These are phyloP conservation scores for Edolisoma coerulescens DNA, from an alignment of 2,113 vertebrate species.

Conservation along the genomic window DNA sequence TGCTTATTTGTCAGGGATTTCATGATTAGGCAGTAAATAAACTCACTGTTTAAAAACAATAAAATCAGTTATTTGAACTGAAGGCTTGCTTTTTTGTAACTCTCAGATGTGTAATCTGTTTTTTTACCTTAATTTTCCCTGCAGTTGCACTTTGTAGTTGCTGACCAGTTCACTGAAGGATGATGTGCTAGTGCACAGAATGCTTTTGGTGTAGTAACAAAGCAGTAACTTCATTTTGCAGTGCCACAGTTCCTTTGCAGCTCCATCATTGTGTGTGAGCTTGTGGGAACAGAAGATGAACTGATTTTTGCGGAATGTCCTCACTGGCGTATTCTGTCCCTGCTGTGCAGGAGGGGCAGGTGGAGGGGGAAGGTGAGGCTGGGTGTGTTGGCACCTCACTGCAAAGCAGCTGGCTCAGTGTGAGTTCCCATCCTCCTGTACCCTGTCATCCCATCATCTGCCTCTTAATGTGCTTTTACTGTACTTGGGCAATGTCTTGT, in stretches of 20 bases:
- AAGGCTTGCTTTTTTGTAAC: slow-evolving; percentile 4
- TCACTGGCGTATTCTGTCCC: rapidly evolving
- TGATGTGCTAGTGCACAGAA: rapidly evolving
- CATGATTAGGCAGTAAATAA: not conserved
- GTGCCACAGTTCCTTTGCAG: not conserved
- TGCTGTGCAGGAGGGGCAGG: rapidly evolving
- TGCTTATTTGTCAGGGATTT: slow-evolving; percentile 42
- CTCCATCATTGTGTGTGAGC: rapidly evolving
- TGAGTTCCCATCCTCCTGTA: not conserved
- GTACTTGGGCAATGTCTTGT: not conserved
- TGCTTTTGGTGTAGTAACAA: not conserved
- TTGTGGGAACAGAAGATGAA: rapidly evolving
- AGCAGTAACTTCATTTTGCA: not conserved
- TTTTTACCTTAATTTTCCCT: slow-evolving; percentile 3
- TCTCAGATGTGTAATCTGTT: not conserved
- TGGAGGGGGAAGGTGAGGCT: not conserved
- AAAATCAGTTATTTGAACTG: not conserved
- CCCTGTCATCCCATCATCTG: not conserved
- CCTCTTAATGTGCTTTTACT: not conserved
- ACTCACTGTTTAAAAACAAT: not conserved
- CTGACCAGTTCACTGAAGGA: not conserved
- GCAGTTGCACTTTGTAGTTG: slow-evolving; percentile 4
- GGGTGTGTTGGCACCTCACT: rapidly evolving
- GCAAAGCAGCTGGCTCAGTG: not conserved
- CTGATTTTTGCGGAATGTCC: rapidly evolving